Base-by-base conservation (phyloP, 2,888 invertebrate species). In the Emmelina monodactyla region DNA sequence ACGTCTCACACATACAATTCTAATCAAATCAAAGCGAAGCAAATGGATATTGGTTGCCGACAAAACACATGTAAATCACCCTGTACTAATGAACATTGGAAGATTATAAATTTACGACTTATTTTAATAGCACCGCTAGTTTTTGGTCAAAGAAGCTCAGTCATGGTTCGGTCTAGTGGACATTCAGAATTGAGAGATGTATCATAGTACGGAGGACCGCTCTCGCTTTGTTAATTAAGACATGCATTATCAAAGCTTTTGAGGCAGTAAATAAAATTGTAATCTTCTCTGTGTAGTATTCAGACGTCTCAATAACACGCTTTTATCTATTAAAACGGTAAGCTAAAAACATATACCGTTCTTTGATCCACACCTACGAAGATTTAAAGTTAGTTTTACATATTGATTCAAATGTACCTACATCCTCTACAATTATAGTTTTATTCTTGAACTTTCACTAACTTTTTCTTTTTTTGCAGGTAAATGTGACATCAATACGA, bases 201-300 rank as follows among this genome's bases (percentile, higher is more conserved):
- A 9, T 40, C 37, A 25, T 40, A 16, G 37, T 37, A 37, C 38
- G 22, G 31, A 22, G 14, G 15, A 35, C 31, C 9, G 15, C 14
- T 12, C 10, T 66, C 70, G 71, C 69, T 71, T 61, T 61, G 75
- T 78, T 79, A 79, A 79, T 79, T 78, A 79, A 79, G 79, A 79
- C 78, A 73, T 76, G 73, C 69, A 75, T 78, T 78, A 79, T 76
- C 73, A 66, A 76, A 69, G 71, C 71, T 68, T 73, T 73, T 68
- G 57, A 66, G 62, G 78, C 62, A 71, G 76, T 78, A 78, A 79
- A 79, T 76, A 78, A 76, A 79, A 69, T 61, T 65, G 60, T 75
- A 75, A 79, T 78, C 78, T 76, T 57, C 61, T 13, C 56, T 59
- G 62, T 51, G 58, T 65, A 63, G 60, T 60, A 61, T 54, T 65